These are phyloP conservation scores for Agrotis segetum DNA, from an alignment of 2,888 invertebrate genomes.

Conservation along the genomic window DNA sequence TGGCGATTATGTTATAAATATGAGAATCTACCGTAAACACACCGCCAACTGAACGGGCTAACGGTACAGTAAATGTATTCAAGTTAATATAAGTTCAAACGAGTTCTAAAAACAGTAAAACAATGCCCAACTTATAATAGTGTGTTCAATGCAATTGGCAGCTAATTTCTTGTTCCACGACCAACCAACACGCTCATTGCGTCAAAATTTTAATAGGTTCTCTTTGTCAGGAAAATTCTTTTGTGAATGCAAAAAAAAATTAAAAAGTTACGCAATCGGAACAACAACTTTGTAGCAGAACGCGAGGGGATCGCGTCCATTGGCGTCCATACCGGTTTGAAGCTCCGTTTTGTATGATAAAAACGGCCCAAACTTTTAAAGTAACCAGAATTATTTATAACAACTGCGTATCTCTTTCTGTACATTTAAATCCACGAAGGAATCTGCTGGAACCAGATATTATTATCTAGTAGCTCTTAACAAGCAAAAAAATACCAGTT, in stretches of 20 bases:
- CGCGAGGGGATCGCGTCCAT: conserved; percentile 40
- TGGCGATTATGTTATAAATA: conserved; percentile 28
- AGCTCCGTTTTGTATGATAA: conserved; percentile 47
- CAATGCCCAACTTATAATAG: conserved; percentile 89
- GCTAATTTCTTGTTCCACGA: conserved; percentile 86
- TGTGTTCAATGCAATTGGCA: conserved; percentile 89
- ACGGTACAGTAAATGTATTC: conserved; percentile 73
- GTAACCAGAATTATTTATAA: conserved; percentile 57
- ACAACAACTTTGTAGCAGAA: conserved; percentile 51
- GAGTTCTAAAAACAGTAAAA: conserved; percentile 87
- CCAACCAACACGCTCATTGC: conserved; percentile 79
- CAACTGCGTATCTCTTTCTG: conserved; percentile 40
- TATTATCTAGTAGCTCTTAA: conserved; percentile 25
- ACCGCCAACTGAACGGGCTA: conserved; percentile 57
- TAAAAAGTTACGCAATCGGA: conserved; percentile 64
- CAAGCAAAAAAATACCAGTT: conserved; percentile 21
- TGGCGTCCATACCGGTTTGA: conserved; percentile 56
- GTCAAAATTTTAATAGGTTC: conserved; percentile 83
- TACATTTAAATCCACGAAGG: conserved; percentile 48
- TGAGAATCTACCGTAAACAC: conserved; percentile 48
- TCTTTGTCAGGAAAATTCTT: conserved; percentile 74
- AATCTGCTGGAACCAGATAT: conserved; percentile 22
- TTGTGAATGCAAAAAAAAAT: conserved; percentile 64
- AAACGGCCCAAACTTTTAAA: conserved; percentile 44
- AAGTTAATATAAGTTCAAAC: conserved; percentile 74